These are phyloP conservation scores for Dreissena rostriformis DNA, from an alignment of 1,140 invertebrate species.

Conservation along the genomic window DNA sequence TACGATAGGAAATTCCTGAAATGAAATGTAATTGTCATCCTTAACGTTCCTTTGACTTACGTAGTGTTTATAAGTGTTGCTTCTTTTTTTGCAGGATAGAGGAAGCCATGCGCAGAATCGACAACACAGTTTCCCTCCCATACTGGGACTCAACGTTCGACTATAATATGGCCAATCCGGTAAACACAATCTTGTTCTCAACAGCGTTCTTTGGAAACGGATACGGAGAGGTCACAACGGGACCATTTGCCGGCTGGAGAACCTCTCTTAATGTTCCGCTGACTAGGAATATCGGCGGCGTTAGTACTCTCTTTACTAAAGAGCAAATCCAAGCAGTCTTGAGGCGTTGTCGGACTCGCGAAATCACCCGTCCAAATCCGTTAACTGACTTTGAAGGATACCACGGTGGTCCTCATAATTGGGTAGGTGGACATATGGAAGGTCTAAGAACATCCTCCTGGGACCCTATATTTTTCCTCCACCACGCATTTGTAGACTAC, in stretches of 20 bases:
- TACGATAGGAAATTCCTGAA: too few species aligned
- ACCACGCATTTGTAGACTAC: slow-evolving; percentile 21
- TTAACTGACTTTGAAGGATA: not conserved
- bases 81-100: too few species aligned
- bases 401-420: too few species aligned
- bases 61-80: too few species aligned
- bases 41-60: too few species aligned
- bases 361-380: not conserved
- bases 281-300: not conserved
- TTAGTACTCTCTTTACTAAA: not conserved
- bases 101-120: too few species aligned
- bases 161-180: slow-evolving; percentile 67
- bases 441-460: not conserved
- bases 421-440: too few species aligned
- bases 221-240: slow-evolving; percentile 77
- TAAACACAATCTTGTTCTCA: slow-evolving; percentile 76
- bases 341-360: not conserved
- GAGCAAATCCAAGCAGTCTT: not conserved
- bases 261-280: not conserved
- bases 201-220: slow-evolving; percentile 75
- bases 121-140: too few species aligned
- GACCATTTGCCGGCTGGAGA: slow-evolving; percentile 68
- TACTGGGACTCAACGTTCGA: slow-evolving; percentile 76
- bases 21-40: too few species aligned
- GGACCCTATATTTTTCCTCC: slow-evolving; percentile 22